phyloP scores from a whole-genome alignment of 2,888 invertebrate species.

The Phengaris arion region DNA sequence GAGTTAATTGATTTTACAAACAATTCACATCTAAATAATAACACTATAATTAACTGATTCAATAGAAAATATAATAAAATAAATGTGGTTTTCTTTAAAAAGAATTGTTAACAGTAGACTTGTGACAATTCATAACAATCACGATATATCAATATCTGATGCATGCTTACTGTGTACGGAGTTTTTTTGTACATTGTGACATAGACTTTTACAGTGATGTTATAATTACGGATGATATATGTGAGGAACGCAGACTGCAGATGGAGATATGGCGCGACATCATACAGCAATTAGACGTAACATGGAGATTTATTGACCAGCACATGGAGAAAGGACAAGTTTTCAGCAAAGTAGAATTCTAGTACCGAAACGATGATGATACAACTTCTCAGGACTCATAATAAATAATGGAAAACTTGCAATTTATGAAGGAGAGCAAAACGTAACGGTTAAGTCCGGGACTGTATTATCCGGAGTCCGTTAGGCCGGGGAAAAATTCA shows the following conservation, averaged over 20 bases:
- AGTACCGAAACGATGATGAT: background rate
- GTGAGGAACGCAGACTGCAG: slow-evolving; percentile 35
- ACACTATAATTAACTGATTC: background rate
- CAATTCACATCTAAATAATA: background rate
- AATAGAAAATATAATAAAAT: background rate
- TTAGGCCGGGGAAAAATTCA: too few relatives aligned
- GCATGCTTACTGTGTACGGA: background rate
- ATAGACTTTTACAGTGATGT: slow-evolving; percentile 36
- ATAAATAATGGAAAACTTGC: too few relatives aligned
- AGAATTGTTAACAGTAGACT: too few relatives aligned
- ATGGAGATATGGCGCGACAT: slow-evolving; percentile 50
- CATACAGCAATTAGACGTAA: slow-evolving; percentile 46
- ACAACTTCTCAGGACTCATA: too few relatives aligned
- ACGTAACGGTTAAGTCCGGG: too few relatives aligned
- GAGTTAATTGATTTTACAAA: background rate
- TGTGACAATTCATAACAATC: too few relatives aligned
- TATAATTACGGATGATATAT: slow-evolving; percentile 53
- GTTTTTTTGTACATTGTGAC: background rate
- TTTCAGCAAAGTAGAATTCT: background rate
- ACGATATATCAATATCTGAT: too few relatives aligned
- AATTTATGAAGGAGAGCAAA: too few relatives aligned
- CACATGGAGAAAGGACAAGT: slow-evolving; percentile 1
- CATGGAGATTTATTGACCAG: slow-evolving; percentile 38
- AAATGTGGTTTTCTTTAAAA: too few relatives aligned
- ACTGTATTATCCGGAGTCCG: too few relatives aligned